Evolutionary conservation across 2,113 vertebrate species (phyloP), one percentile per base, ranked within the genome.

Genomic region (Gobio gobio): DNA sequence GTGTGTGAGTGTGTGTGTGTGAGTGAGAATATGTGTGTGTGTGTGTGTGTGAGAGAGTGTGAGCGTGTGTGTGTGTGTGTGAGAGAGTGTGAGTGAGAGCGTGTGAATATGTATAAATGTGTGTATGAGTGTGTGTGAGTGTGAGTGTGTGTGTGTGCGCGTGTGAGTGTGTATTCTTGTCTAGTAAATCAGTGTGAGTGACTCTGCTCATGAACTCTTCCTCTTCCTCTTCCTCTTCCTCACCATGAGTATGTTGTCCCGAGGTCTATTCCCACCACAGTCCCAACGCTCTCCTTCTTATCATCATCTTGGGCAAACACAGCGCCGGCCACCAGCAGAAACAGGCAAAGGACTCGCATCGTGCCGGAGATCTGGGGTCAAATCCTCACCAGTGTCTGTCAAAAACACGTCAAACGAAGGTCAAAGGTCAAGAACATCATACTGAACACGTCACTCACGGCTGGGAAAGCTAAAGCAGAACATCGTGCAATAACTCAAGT

Each of bases 231-330:
- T n/a, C n/a, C n/a, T n/a, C n/a, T n/a, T 12, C 64, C 95, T 90
- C 76, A 99, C 98, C 98, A 99, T 2, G 97, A 99, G 82, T 98
- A 99, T 2, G 98, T 99, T 29, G 98, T 98, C 5, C 98, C 98
- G 85, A 99, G 82, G 58, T 99, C 98, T 78, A 99, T 99, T 87
- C 98, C 98, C 63, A 99, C 92, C 82, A 98, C 97, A 0, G 97
- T 99, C 33, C 98, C 98, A 85, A 99, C 95, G 0, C 92, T 96
- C 58, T 99, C 98, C 90, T 89, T 98, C 91, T 95, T 97, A 77
- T 98, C 97, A 0, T 97, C 97, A 0, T 98, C 97, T 0, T 97
- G 95, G 29, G 96, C 95, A 70, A 93, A 91, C 58, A 90, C 95
- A 2, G 91, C 86, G 93, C 92, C 89, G 83, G 89, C 78, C 84